Evolutionary conservation across 92 coral and sea anemone species (phyloP), one percentile per base, ranked within the genome.

Genomic region (Epizoanthus illoricatus): DNA sequence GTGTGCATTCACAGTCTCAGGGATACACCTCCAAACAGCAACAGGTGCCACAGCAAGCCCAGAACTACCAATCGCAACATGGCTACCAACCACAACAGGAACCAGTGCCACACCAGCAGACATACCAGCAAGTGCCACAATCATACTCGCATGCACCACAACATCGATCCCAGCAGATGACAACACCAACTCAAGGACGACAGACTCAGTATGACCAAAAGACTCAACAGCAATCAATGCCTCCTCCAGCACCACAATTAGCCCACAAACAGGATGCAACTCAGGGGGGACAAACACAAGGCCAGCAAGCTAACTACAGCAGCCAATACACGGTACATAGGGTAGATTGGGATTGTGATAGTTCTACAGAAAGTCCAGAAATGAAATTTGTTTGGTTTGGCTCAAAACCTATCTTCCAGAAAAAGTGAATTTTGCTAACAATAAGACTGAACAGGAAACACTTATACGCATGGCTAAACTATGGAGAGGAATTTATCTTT

Each of bases 71-170:
- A 45, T 42, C 82, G 2, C 72, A 78, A 23, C 69, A 19, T 76
- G 81, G 71, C 59, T 78, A 63, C 47, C 71, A 74, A 56, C 45
- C 23, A n/a, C 80, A 62, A 17, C 59, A 89, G 61, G 81, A 71
- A 1, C 86, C 84, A 16, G 8, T 66, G 42, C 62, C 85, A 23
- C 79, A 72, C 2, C 88, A 88, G 78, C 91, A 84, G 69, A 65
- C 67, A 18, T 88, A 72, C 85, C 91, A 84, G n/a, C 85, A 81
- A 18, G 49, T 70, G 11, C 76, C 66, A 45, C 75, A 58, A 4
- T 68, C 85, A 8, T 69, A 67, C 67, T 45, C 65, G 7, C 82
- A 78, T 63, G 13, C 71, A 20, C 49, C 69, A 20, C 71, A 63
- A 40, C 71, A 78, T 21, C 63, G 61, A 62, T 13, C 71, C 0